Evolutionary conservation across 1,140 invertebrate species (phyloP), one percentile per base, ranked within the genome.

Genomic region (Leptestheria dahalacensis): DNA sequence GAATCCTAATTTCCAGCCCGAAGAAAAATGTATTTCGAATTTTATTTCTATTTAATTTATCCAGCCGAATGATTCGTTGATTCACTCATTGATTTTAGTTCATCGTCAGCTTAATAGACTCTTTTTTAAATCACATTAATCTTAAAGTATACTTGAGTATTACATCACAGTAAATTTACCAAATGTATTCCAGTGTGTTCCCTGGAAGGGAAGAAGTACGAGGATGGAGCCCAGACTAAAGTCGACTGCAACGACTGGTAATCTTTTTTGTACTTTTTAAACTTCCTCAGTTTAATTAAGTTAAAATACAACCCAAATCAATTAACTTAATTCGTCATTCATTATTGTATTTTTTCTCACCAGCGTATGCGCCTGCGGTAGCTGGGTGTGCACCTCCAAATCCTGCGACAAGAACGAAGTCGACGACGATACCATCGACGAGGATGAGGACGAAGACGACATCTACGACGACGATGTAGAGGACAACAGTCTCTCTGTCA

Each of bases 181-280:
- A n/a, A n/a, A n/a, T n/a, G n/a, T 41, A 33, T 57, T 61, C 20
- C 60, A 68, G 67, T 59, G 48, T 68, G 67, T 48, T 67, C 66
- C 11, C 58, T 68, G 21, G 66, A 68, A 49, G 66, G 66, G 3
- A 66, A 66, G 48, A 60, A 66, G 15, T 68, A 67, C 57, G 54
- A 63, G 12, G 67, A 68, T 58, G 66, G 66, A n/a, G 62, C 66
- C 23, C 65, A 68, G 47, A 65, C 65, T 4, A 57, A 61, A 21
- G 66, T 68, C 21, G 66, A 67, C 48, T 67, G 66, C 57, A 68
- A 67, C 55, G 64, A 66, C 57, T 68, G 67, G 67, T 68, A 48
- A 66, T 64, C 59, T 15, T 29, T 15, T n/a, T 48, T 48, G 10
- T 10, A 25, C 20, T 25, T 46, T 61, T 24, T 12, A 11, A 15